Percentiles rank a stretch among this genome's conserved stretches.
Conservation (phyloP, 1,140 invertebrate species). For the Teleogryllus occipitalis region DNA sequence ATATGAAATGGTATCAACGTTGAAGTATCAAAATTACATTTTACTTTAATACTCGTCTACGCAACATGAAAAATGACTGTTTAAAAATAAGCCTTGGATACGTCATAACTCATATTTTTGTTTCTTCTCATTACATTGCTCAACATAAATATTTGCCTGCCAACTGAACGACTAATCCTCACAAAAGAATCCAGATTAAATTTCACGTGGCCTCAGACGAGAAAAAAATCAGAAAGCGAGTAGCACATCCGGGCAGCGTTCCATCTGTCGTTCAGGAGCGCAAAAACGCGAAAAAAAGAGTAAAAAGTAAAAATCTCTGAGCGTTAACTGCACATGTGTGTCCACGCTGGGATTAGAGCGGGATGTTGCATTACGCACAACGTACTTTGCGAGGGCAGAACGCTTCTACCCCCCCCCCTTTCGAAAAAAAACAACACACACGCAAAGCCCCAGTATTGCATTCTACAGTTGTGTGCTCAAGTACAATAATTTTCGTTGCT, state of each 20-base stretch:
- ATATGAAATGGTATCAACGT: too few relatives aligned
- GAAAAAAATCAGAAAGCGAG: not conserved
- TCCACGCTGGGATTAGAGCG: not conserved
- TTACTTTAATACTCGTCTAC: too few relatives aligned
- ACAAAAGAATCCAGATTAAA: not conserved
- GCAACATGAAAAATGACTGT: too few relatives aligned
- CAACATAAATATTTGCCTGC: too few relatives aligned
- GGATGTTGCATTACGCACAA: not conserved
- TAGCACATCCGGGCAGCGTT: not conserved
- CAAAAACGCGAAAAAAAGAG: not conserved
- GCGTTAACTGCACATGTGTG: not conserved
- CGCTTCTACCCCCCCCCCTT: too few relatives aligned
- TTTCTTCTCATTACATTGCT: too few relatives aligned
- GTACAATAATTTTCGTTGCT: conserved; percentile 5
- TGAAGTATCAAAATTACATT: too few relatives aligned
- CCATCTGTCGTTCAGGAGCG: not conserved
- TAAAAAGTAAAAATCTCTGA: not conserved
- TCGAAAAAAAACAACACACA: not conserved
- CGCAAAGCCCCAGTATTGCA: not conserved
- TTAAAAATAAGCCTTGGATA: too few relatives aligned
- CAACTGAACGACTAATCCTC: too few relatives aligned
- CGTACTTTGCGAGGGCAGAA: not conserved
- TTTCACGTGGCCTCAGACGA: not conserved
- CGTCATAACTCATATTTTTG: too few relatives aligned
- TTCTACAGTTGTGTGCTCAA: not conserved